Evolutionary conservation across 2,888 invertebrate genomes (phyloP), one percentile per base, ranked within the genome.

Genomic region (Hanleya hanleyi): DNA sequence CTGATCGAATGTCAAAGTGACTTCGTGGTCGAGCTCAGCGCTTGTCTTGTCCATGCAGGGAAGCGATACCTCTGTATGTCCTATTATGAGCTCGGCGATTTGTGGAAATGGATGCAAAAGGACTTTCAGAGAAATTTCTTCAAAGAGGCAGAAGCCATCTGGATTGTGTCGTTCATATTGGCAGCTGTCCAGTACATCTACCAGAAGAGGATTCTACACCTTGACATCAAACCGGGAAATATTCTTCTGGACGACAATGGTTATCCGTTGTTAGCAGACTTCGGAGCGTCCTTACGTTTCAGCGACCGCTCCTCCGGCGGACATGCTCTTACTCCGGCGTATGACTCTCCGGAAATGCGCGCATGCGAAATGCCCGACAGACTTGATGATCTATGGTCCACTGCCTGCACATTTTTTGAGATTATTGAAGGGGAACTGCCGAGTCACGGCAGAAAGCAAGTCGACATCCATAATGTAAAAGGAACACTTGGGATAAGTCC

Each of bases 221-320:
- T 64, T 4, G 64, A 64, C 64, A 64, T 64, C 15, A 64, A 64
- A 36, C 64, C 64, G 15, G 35, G 37, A 37, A 64, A 64, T 35
- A 7, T 64, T 35, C 3, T 64, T 33, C n/a, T 64, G 15, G 15
- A 15, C 18, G 36, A 3, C 38, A 64, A 64, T 12, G 64, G 64
- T 35, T 64, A 64, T 64, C 64, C 38, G 9, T n/a, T 64, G 9
- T 37, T 64, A 1, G n/a, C n/a, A n/a, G 64, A 64, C 22, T 64
- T 64, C 26, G 37, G 64, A 1, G 15, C 36, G n/a, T 33, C 64
- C 22, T 35, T 18, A 29, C 32, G 38, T 1, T 18, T 36, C 4
- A 35, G 9, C 2, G 64, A 64, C 15, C 35, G 18, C 18, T 5
- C 33, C 9, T 33, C 18, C 1, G 18, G n/a, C 15, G 35, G 35